A percentile compares a stretch with the other conserved stretches of the same genome.
These are phyloP conservation scores for Diloba caeruleocephala DNA, from an alignment of 2,888 invertebrate species.

Conservation along the genomic window DNA sequence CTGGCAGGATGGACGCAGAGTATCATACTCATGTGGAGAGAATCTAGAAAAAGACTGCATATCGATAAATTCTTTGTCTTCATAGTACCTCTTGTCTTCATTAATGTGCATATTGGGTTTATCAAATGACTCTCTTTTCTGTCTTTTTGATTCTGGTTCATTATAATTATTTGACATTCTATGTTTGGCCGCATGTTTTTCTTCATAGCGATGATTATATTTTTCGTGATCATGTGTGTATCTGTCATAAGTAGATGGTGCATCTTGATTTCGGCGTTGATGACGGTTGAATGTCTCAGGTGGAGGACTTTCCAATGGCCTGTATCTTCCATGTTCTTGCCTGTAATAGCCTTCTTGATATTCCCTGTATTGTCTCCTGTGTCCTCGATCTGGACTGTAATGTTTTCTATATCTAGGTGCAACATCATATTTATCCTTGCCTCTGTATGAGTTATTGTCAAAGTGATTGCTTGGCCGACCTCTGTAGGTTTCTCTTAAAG, in stretches of 20 bases:
- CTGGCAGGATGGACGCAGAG: conserved; percentile 65
- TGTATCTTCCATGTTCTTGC: conserved; percentile 58
- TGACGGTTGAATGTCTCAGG: conserved; percentile 56
- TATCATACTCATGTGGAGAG: conserved; percentile 49
- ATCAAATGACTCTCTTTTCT: conserved; percentile 57
- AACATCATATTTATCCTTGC: conserved; percentile 62
- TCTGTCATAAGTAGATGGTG: conserved; percentile 38
- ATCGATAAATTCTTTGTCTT: conserved; percentile 43
- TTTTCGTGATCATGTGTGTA: conserved; percentile 54
- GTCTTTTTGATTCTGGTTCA: conserved; percentile 68
- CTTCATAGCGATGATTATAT: conserved; percentile 47
- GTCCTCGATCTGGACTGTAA: conserved; percentile 63
- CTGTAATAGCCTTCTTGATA: conserved; percentile 56
- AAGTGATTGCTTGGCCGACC: conserved; percentile 35
- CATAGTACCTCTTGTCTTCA: conserved; percentile 46
- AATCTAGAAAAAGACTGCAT: conserved; percentile 32
- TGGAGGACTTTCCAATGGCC: conserved; percentile 66
- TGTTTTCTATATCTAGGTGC: conserved; percentile 57
- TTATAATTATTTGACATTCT: conserved; percentile 64
- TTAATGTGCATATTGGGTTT: conserved; percentile 24
- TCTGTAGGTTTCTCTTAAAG: conserved; percentile 26
- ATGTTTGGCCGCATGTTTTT: conserved; percentile 62
- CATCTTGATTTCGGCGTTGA: conserved; percentile 25
- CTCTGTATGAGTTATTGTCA: conserved; percentile 57
- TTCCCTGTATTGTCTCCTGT: conserved; percentile 52